These are phyloP conservation scores for Aspidapion aeneum DNA, from an alignment of 2,888 invertebrate genomes.

Conservation along the genomic window DNA sequence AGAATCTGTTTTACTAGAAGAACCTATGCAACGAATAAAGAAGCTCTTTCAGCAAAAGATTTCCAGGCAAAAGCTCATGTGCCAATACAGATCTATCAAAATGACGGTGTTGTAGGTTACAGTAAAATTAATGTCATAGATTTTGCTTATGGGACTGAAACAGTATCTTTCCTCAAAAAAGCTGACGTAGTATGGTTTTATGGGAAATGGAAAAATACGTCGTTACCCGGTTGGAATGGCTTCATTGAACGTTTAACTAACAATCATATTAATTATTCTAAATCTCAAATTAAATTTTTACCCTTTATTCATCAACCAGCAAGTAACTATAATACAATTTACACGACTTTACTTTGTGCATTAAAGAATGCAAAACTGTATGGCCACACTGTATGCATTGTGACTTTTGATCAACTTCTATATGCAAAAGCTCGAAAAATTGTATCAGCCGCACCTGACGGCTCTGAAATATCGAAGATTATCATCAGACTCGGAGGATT, in stretches of 20 bases:
- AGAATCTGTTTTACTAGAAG: conserved; percentile 26
- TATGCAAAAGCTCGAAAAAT: conserved; percentile 19
- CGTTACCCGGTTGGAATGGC: conserved; percentile 20
- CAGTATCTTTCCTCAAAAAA: conserved; percentile 26
- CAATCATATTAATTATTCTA: no score
- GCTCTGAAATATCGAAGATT: conserved; percentile 25
- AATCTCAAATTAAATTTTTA: conserved; percentile 22
- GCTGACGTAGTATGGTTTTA: conserved; percentile 30
- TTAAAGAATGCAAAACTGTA: conserved; percentile 24
- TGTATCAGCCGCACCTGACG: conserved; percentile 16
- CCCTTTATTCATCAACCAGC: conserved; percentile 14
- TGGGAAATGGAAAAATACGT: conserved; percentile 29
- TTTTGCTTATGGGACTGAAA: conserved; percentile 25
- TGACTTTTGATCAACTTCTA: conserved; percentile 22
- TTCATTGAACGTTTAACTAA: conserved; percentile 22
- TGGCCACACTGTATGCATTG: conserved; percentile 13
- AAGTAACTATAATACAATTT: conserved; percentile 24
- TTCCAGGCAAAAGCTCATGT: conserved; percentile 25
- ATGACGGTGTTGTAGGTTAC: conserved; percentile 26
- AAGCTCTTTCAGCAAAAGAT: conserved; percentile 23
- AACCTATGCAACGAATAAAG: conserved; percentile 21
- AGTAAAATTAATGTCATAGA: conserved; percentile 25
- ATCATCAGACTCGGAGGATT: conserved; percentile 34
- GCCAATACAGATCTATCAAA: conserved; percentile 22
- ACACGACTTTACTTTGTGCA: conserved; percentile 27